phyloP scores from a whole-genome alignment of 2,113 vertebrate genomes.

The Otus sunia region DNA sequence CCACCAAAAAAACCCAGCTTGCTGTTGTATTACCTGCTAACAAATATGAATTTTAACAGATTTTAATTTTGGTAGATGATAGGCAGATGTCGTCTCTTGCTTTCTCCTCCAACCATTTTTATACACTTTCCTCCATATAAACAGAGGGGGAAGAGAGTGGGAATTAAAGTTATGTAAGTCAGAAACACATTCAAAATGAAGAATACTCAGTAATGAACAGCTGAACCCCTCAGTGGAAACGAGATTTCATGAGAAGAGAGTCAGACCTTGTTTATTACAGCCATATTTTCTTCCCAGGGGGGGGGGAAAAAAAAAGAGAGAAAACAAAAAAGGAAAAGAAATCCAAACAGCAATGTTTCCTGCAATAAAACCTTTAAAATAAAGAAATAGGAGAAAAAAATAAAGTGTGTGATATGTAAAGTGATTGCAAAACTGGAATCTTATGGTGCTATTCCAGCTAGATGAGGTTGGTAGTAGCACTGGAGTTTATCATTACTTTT shows the following conservation, averaged over 20 bases:
- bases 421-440: neutral
- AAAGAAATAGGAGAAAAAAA: neutral
- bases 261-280: conserved; percentile 51
- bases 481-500: conserved; percentile 36
- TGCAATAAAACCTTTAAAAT: conserved; percentile 50
- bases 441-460: neutral
- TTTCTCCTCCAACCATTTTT: conserved; percentile 22
- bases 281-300: conserved; percentile 40
- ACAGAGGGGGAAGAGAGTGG: neutral
- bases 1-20: neutral
- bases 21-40: neutral
- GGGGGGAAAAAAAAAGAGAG: too few relatives aligned
- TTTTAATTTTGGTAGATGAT: conserved; percentile 17
- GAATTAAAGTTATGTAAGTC: neutral
- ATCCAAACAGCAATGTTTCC: neutral
- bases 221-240: conserved; percentile 12
- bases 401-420: neutral
- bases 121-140: conserved; percentile 36
- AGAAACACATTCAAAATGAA: conserved; percentile 24
- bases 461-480: neutral
- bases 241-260: conserved; percentile 41
- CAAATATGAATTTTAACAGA: conserved; percentile 20
- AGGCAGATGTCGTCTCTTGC: neutral
- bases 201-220: conserved; percentile 38
- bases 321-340: neutral